Percentiles rank a stretch among this genome's conserved stretches.
Evolutionary conservation across 2,113 vertebrate genomes (phyloP).

Genomic region (Thryonomys swinderianus): DNA sequence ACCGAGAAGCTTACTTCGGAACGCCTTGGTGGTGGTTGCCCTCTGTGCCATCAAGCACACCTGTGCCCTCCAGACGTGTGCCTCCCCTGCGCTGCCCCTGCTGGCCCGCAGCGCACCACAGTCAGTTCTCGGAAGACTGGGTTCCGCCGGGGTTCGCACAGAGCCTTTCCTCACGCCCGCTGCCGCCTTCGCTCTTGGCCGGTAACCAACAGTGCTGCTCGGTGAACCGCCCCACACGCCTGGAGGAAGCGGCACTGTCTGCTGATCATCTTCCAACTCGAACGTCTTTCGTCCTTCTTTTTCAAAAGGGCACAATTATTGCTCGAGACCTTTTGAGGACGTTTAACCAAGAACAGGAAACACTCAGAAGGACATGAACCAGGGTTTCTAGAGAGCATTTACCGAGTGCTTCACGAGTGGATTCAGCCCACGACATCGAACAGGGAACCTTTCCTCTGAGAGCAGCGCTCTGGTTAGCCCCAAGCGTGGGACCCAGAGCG

Average conservation of each 20-base stretch:
- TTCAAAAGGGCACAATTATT: slow-evolving; percentile 37
- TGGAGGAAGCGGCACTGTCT: slow-evolving; percentile 2
- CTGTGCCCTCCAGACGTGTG: too few species aligned
- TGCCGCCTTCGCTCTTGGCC: not conserved
- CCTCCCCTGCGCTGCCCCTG: not conserved
- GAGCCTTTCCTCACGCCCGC: not conserved
- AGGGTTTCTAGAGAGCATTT: not conserved
- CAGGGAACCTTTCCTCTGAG: not conserved
- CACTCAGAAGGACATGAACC: slow-evolving; percentile 18
- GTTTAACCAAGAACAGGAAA: slow-evolving; percentile 56
- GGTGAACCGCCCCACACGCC: not conserved
- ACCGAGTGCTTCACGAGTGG: slow-evolving; percentile 43
- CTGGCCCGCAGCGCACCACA: not conserved
- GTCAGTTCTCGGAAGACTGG: not conserved
- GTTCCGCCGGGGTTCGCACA: slow-evolving; percentile 23
- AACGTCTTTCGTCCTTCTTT: slow-evolving; percentile 19
- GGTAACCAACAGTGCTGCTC: not conserved
- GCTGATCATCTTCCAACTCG: slow-evolving; percentile 30
- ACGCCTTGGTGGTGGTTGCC: not conserved
- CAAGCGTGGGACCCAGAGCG: not conserved
- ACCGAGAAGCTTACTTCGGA: not conserved
- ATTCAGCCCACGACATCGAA: not conserved
- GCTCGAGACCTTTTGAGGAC: not conserved
- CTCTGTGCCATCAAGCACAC: not conserved
- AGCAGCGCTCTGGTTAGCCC: not conserved